Evolutionary conservation across 1,140 invertebrate species (phyloP), one percentile per base, ranked within the genome.

Genomic region (Subanguina moxae): DNA sequence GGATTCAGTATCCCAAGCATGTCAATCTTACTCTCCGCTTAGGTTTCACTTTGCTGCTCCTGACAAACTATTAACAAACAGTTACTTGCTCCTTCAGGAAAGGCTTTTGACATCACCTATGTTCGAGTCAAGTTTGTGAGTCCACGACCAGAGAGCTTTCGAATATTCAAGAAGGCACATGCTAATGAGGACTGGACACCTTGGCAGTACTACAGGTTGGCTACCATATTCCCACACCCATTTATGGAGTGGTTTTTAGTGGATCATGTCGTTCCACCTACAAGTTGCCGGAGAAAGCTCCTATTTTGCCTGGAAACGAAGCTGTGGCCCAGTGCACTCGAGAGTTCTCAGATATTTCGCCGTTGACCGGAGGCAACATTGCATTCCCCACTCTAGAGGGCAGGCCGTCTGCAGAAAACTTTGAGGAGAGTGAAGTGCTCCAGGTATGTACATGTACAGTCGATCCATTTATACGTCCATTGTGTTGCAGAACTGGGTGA

Each of bases 321-420:
- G 91, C 91, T 0, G 86, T 89, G 59, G 92, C 94, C 0, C 86
- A 97, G 1, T 98, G 95, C 82, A 94, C 91, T 1, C 90, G 91
- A 28, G 93, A 97, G 82, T 97, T 92, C 84, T 95, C 92, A 8
- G 94, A 97, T 82, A 96, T 98, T 76, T 94, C 93, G 0, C 95
- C 95, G 0, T 83, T 97, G 57, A 90, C 89, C 0, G 92, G 91
- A n/a, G 94, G 93, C 23, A 93, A 90, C 77, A 92, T 97, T 1
- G 90, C 92, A 1, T 98, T 97, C 84, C 91, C 91, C 13, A 97
- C 94, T 0, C 85, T 97, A 0, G 94, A 97, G 84, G 92, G 91
- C 30, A 85, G 94, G 75, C 93, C 94, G 0, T 92, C 91, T 19
- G 91, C 91, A 27, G 90, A 90, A 72, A 87, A 90, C 57, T 97